Percentiles rank a stretch among this genome's conserved stretches.
Conservation (phyloP, 2,888 invertebrate genomes). For the Napeogenes sylphis region DNA sequence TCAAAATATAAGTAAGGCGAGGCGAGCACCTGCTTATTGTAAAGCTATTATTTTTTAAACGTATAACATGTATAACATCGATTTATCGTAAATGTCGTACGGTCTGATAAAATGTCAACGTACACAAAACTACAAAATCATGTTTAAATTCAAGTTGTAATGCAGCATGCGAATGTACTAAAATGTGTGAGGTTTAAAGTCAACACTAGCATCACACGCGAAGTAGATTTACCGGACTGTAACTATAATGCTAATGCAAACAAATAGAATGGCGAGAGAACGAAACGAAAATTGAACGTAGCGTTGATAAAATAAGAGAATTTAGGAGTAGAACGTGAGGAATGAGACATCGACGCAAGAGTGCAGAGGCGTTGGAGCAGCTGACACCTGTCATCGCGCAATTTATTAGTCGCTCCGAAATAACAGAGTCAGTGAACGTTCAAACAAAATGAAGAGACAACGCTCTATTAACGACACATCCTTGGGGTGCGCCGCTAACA, state of each 20-base stretch:
- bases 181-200: constrained; percentile 11
- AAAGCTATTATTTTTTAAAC: constrained; percentile 22
- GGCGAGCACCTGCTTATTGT: constrained; percentile 26
- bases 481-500: constrained; percentile 60
- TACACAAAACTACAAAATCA: constrained; percentile 15
- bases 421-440: constrained; percentile 74
- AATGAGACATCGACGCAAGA: constrained; percentile 78
- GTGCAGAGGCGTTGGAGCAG: constrained; percentile 77
- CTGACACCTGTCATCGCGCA: constrained; percentile 78
- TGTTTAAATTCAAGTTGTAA: constrained; percentile 2
- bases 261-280: constrained; percentile 65
- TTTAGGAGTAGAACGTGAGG: constrained; percentile 75
- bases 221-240: constrained; percentile 50
- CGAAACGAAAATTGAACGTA: constrained; percentile 74
- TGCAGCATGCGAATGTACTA: not conserved
- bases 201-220: constrained; percentile 25
- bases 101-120: constrained; percentile 20
- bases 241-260: constrained; percentile 58
- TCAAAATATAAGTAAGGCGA: constrained; percentile 15
- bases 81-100: constrained; percentile 22
- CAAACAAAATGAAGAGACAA: constrained; percentile 73
- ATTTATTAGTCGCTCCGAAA: constrained; percentile 77
- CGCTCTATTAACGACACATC: constrained; percentile 73
- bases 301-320: constrained; percentile 77
- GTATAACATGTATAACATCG: constrained; percentile 25